phyloP scores from a whole-genome alignment of 1,140 invertebrate genomes.

The Mycetomoellerius zeteki region DNA sequence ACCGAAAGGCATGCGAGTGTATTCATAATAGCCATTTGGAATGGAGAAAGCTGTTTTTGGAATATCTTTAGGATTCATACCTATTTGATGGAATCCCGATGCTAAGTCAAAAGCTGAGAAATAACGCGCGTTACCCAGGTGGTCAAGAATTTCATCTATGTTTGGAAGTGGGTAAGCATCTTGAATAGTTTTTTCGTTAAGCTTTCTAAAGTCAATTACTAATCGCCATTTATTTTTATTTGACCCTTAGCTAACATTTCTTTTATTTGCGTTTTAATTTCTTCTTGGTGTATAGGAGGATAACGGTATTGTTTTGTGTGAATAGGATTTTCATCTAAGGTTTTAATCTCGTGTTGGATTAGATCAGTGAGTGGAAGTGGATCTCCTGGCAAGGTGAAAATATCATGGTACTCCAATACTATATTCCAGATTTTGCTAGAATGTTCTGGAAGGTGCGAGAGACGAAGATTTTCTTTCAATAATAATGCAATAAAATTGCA shows the following conservation, averaged over 20 bases:
- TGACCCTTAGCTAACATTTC: too few relatives aligned
- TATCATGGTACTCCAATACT: neutral
- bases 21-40: neutral
- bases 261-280: neutral
- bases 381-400: neutral
- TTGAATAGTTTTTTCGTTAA: neutral
- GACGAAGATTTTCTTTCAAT: neutral
- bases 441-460: neutral
- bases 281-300: neutral
- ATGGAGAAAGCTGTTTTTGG: neutral
- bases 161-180: neutral
- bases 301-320: neutral
- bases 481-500: too few relatives aligned
- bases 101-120: neutral
- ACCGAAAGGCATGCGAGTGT: conserved; percentile 21
- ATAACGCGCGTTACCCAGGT: neutral
- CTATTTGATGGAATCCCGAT: neutral
- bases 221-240: neutral
- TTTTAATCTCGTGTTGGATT: neutral
- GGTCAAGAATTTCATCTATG: neutral
- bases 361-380: neutral
- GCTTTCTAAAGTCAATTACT: neutral
- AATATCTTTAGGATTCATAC: neutral
- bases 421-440: neutral
- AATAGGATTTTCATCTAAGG: neutral